Conservation (phyloP, 2,888 invertebrate species). For the Drosophila gaucha region DNA sequence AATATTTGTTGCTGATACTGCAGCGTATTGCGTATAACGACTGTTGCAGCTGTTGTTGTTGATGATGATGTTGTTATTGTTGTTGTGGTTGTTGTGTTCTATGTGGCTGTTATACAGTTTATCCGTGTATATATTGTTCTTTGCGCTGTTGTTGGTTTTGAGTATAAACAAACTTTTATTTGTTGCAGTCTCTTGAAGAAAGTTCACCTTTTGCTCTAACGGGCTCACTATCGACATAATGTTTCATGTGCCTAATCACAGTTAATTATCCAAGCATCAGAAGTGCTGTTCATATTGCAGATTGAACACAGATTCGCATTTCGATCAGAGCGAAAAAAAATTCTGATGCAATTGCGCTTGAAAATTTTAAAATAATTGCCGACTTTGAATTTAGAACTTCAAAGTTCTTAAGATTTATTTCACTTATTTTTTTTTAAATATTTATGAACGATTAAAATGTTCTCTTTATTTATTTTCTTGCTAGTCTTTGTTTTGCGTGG, state of each 20-base stretch:
- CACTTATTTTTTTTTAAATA: neutral
- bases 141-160: slow-evolving; percentile 39
- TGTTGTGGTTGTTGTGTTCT: slow-evolving; percentile 21
- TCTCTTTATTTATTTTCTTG: neutral
- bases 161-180: slow-evolving; percentile 54
- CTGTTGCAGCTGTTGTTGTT: slow-evolving; percentile 19
- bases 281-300: slow-evolving; percentile 9
- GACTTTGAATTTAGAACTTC: neutral
- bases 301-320: slow-evolving; percentile 10
- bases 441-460: neutral
- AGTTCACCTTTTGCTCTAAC: slow-evolving; percentile 79
- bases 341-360: slow-evolving; percentile 9
- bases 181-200: slow-evolving; percentile 76
- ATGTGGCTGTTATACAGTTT: slow-evolving; percentile 34
- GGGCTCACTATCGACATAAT: slow-evolving; percentile 83
- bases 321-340: neutral
- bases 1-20: slow-evolving; percentile 26
- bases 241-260: slow-evolving; percentile 53
- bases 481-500: neutral
- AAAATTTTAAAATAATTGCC: slow-evolving; percentile 1
- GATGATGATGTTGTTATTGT: slow-evolving; percentile 6
- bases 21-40: slow-evolving; percentile 35
- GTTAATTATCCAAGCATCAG: slow-evolving; percentile 10
- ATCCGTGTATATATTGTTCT: slow-evolving; percentile 45
- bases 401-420: neutral